Base-by-base conservation (phyloP, 2,888 invertebrate genomes). In the Cyclophora albipunctata region DNA sequence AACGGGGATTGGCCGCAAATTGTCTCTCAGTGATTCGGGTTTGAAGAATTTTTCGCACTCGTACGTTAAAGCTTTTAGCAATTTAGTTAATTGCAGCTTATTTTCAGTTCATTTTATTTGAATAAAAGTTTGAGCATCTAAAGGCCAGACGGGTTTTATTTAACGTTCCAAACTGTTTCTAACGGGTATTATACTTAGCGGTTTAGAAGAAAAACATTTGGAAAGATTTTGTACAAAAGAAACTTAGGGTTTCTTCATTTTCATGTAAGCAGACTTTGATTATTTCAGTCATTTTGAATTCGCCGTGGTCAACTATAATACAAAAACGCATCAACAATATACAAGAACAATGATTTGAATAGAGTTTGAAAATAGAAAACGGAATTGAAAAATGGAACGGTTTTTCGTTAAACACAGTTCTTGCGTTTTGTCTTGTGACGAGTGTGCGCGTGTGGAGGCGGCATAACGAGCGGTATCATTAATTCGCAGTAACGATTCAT, bases 401-500 rank as follows among this genome's bases (percentile, higher is more conserved):
- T 20, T 20, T 20, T 20, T 20, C 20, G 20, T 20, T 20, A 37
- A 37, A 37, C 37, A 37, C 37, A 37, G 5, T 37, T 37, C 5
- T 37, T 37, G 37, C 37, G 37, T 37, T 37, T 5, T 66, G 56
- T 59, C 63, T 62, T 56, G 65, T 66, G 66, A 63, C 62, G 61
- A 55, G 60, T 50, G 57, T 57, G 60, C 60, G 56, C 61, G 65
- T 40, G 42, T 34, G 49, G 44, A 50, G 4, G 37, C 5, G 5
- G 59, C 60, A 52, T 63, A 59, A 63, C 55, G 52, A 37, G 37
- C 37, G 4, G 4, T 37, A 20, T 68, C 70, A 74, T 79, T 75
- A 75, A 72, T 73, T 69, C 66, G 51, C 59, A 67, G 64, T 55
- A 71, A 60, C 63, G 69, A 78, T 80, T 79, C 75, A 78, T 79